Evolutionary conservation across 2,797 vertebrate genomes (phyloP).

Genomic region (Pseudopleuronectes americanus): DNA sequence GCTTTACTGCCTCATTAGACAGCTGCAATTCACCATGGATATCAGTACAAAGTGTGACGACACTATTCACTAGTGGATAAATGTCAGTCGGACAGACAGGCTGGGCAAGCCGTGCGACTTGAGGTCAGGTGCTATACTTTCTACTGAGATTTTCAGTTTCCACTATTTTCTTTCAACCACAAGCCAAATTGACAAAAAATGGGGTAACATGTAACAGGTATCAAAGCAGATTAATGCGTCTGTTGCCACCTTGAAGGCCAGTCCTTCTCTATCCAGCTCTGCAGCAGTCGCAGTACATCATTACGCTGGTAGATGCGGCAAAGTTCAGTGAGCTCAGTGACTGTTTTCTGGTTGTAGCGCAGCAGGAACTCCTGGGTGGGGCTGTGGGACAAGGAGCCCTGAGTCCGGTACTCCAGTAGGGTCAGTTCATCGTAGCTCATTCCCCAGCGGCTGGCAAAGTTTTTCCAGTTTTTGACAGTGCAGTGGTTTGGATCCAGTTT

Average conservation of each 20-base stretch:
- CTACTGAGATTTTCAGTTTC: too few relatives aligned
- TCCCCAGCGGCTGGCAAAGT: conserved; percentile 98
- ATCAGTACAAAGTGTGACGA: too few relatives aligned
- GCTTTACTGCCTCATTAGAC: too few relatives aligned
- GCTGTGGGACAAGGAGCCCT: conserved; percentile 88
- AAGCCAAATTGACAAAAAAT: not conserved
- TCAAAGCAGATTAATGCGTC: conserved; percentile 70
- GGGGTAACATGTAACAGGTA: conserved; percentile 15
- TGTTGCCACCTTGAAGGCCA: conserved; percentile 91
- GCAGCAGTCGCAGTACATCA: conserved; percentile 92
- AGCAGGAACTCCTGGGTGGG: conserved; percentile 95
- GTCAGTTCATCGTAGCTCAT: conserved; percentile 97
- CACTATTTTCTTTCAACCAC: too few relatives aligned
- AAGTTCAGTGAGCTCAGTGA: conserved; percentile 93
- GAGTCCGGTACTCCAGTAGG: conserved; percentile 92
- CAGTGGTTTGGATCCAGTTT: conserved; percentile 96
- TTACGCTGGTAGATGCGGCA: conserved; percentile 94
- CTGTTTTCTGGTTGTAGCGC: conserved; percentile 93
- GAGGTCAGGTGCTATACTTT: too few relatives aligned
- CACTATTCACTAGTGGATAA: too few relatives aligned
- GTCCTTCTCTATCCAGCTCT: conserved; percentile 94
- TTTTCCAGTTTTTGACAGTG: conserved; percentile 99
- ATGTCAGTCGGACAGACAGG: too few relatives aligned
- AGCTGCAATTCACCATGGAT: too few relatives aligned
- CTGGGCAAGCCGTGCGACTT: too few relatives aligned